These are phyloP conservation scores for Corythaeola cristata DNA, from an alignment of 2,113 vertebrate genomes.

Conservation along the genomic window DNA sequence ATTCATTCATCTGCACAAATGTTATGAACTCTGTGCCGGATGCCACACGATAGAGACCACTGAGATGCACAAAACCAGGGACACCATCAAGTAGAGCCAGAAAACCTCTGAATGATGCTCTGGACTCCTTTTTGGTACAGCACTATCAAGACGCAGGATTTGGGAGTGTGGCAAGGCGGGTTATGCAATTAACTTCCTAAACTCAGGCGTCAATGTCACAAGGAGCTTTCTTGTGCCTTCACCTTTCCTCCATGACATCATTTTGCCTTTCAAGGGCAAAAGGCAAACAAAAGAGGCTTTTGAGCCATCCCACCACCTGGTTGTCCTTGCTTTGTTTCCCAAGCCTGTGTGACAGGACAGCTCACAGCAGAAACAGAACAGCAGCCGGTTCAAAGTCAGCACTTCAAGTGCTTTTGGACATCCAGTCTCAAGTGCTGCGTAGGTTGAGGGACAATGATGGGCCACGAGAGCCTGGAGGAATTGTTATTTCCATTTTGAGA, in stretches of 20 bases:
- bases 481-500: not conserved
- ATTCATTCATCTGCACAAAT: not conserved
- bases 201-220: not conserved
- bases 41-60: rapidly evolving
- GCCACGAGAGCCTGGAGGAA: not conserved
- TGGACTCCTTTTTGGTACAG: not conserved
- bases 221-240: not conserved
- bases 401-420: not conserved
- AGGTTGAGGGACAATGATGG: rapidly evolving
- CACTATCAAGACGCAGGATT: not conserved
- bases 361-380: constrained; percentile 4
- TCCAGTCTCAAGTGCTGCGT: not conserved
- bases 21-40: not conserved
- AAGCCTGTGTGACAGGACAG: constrained; percentile 23
- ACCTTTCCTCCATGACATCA: not conserved
- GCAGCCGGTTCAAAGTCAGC: not conserved
- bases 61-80: not conserved
- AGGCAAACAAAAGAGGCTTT: not conserved
- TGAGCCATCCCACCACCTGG: not conserved
- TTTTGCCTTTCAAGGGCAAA: not conserved
- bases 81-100: not conserved
- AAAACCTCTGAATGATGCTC: not conserved
- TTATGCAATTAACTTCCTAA: not conserved
- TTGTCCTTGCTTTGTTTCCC: constrained; percentile 1
- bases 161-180: rapidly evolving